Conservation (phyloP, 2,113 vertebrate species). For the Vidua macroura region DNA sequence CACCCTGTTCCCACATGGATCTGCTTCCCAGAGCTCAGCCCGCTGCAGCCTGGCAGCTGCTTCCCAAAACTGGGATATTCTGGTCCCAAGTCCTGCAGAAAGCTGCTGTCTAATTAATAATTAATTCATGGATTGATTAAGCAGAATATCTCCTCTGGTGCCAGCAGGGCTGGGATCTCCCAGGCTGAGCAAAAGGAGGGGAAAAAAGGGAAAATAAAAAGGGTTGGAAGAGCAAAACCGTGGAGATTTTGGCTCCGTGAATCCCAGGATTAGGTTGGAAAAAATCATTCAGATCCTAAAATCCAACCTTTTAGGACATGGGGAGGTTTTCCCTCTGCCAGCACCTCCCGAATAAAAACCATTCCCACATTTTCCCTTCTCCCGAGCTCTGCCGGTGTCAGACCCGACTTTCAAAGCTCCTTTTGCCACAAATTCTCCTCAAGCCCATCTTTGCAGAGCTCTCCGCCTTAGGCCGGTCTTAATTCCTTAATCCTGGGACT, state of each 20-base stretch:
- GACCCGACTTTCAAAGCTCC: neutral
- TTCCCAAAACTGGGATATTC: neutral
- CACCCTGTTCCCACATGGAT: neutral
- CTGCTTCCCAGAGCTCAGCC: neutral
- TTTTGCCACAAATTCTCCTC: neutral
- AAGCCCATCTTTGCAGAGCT: accelerated
- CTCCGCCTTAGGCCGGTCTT: accelerated
- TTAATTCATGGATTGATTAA: neutral
- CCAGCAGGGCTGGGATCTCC: neutral
- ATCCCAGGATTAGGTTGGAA: neutral
- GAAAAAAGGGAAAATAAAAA: accelerated
- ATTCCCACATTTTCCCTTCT: neutral
- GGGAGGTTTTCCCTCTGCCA: neutral
- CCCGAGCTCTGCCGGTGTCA: accelerated
- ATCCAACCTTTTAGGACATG: accelerated
- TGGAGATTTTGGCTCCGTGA: accelerated
- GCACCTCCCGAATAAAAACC: accelerated
- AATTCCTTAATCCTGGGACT: neutral
- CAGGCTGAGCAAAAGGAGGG: neutral
- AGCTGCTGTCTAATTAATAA: neutral
- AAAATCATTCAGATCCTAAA: neutral
- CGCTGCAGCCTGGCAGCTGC: neutral
- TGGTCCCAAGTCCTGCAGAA: neutral
- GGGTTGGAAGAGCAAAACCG: neutral
- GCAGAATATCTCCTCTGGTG: neutral